Evolutionary conservation across 30 jellyfish, hydroid and myxozoan genomes (phyloP).

Genomic region (Hydractinia echinata): DNA sequence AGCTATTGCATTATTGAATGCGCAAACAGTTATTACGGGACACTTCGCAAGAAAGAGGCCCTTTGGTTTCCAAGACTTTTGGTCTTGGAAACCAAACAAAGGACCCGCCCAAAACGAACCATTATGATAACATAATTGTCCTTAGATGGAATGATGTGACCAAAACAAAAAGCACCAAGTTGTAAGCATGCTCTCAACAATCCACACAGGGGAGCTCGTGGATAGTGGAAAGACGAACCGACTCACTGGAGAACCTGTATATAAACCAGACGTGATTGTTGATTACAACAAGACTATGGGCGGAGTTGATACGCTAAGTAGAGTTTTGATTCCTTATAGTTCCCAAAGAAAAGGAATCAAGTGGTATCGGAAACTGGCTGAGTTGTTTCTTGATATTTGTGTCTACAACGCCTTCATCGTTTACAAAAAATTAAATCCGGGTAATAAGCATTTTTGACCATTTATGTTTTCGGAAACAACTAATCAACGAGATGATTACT

Average conservation of each 20-base stretch:
- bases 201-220: conserved; percentile 11
- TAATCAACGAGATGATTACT: neutral
- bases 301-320: no score
- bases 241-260: conserved; percentile 3
- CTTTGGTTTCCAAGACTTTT: conserved; percentile 4
- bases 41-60: conserved; percentile 18
- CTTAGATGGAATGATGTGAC: conserved; percentile 22
- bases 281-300: conserved; percentile 13
- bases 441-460: no score
- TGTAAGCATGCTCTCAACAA: conserved; percentile 21
- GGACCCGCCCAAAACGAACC: conserved; percentile 19
- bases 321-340: no score
- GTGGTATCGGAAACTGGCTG: conserved; percentile 29
- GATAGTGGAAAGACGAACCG: conserved; percentile 15
- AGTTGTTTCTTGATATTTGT: conserved; percentile 3
- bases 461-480: neutral
- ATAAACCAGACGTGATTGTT: conserved; percentile 21
- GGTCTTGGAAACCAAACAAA: conserved; percentile 19
- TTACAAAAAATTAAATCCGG: conserved; percentile 4
- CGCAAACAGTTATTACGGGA: conserved; percentile 6
- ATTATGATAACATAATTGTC: conserved; percentile 17
- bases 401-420: conserved; percentile 15
- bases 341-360: conserved; percentile 10
- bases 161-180: conserved; percentile 19
- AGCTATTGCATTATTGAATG: neutral